A percentile compares a stretch with the other conserved stretches of the same genome.
phyloP scores from a whole-genome alignment of 1,140 invertebrate genomes.

The Trissolcus basalis region DNA sequence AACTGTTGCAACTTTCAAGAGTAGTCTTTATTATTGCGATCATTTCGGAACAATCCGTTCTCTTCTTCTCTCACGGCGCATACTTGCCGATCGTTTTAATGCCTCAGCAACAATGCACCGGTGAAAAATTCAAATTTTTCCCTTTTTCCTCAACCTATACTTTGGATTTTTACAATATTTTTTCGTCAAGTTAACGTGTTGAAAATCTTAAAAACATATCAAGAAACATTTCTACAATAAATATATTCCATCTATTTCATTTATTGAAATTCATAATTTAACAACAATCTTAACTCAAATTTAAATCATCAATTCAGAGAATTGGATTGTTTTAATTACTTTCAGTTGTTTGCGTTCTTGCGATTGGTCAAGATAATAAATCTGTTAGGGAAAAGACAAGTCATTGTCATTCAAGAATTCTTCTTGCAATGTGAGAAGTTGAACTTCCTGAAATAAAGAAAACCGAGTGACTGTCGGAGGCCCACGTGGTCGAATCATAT shows the following conservation, averaged over 20 bases:
- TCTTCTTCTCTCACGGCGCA: not conserved
- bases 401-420: constrained; percentile 17
- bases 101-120: constrained; percentile 6
- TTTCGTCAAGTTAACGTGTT: too few relatives aligned
- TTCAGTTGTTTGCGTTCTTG: not conserved
- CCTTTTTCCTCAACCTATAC: not conserved
- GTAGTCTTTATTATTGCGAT: constrained; percentile 25
- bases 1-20: constrained; percentile 18
- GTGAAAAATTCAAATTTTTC: constrained; percentile 10
- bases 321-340: too few relatives aligned
- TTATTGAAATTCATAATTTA: too few relatives aligned
- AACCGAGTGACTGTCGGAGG: constrained; percentile 47
- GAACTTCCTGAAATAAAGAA: constrained; percentile 47
- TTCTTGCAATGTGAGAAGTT: constrained; percentile 39
- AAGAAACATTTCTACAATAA: too few relatives aligned
- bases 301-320: too few relatives aligned
- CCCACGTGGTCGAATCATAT: constrained; percentile 42
- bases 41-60: constrained; percentile 9
- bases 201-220: too few relatives aligned
- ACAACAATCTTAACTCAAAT: too few relatives aligned
- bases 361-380: constrained; percentile 7
- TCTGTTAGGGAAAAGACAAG: constrained; percentile 31
- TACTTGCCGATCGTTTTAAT: constrained; percentile 13
- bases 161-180: not conserved
- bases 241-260: too few relatives aligned